Evolutionary conservation across 1,140 invertebrate genomes (phyloP).

Genomic region (Caenorhabditis briggsae): DNA sequence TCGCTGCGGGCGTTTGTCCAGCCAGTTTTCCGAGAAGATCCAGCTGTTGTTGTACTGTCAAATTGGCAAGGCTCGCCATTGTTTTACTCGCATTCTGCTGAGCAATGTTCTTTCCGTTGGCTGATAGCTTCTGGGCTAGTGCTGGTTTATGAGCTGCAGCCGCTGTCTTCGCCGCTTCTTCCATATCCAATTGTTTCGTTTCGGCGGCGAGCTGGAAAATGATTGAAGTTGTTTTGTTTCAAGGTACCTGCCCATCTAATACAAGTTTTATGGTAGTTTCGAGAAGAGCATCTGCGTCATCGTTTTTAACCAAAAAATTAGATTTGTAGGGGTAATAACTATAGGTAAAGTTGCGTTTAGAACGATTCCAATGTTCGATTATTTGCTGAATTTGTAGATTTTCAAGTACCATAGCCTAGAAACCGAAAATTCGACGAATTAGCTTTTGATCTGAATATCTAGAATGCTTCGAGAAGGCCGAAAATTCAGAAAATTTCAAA

Average conservation of each 20-base stretch:
- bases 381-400: too few species aligned
- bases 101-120: conserved; percentile 11
- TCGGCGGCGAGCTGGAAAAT: conserved; percentile 39
- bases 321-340: too few species aligned
- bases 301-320: neutral
- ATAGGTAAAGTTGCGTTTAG: too few species aligned
- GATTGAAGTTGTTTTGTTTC: neutral
- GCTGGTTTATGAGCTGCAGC: conserved; percentile 72
- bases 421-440: too few species aligned
- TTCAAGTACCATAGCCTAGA: too few species aligned
- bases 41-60: neutral
- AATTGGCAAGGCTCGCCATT: conserved; percentile 57
- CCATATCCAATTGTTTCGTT: conserved; percentile 58
- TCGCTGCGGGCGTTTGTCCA: neutral
- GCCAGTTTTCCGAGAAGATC: neutral
- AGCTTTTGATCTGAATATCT: too few species aligned
- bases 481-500: too few species aligned
- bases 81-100: conserved; percentile 59
- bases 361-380: too few species aligned
- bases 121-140: conserved; percentile 60
- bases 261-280: too few species aligned
- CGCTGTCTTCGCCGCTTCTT: conserved; percentile 67
- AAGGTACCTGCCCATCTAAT: too few species aligned
- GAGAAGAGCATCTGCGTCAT: too few species aligned
- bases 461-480: too few species aligned